Conservation (phyloP, 2,888 invertebrate genomes). For the Cloeon dipterum region DNA sequence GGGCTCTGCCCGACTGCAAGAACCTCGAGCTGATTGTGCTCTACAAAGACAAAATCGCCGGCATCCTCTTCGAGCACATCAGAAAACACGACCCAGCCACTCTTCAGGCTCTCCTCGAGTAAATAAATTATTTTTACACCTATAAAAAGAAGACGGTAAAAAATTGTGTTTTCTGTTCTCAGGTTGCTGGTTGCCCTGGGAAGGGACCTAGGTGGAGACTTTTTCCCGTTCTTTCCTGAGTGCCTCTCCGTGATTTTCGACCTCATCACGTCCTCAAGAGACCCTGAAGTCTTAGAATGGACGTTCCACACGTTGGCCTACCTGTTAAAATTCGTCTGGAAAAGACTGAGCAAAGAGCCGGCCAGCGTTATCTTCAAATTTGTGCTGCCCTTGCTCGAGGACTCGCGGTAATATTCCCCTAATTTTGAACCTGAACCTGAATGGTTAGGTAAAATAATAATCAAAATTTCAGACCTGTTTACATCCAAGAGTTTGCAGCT, state of each 20-base stretch:
- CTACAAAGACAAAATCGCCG: conserved; percentile 50
- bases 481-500: conserved; percentile 81
- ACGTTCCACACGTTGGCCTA: conserved; percentile 68
- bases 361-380: conserved; percentile 16
- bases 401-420: conserved; percentile 23
- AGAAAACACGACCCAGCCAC: conserved; percentile 44
- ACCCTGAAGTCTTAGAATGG: conserved; percentile 55
- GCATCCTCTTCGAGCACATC: conserved; percentile 47
- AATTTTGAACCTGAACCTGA: neutral
- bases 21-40: conserved; percentile 42
- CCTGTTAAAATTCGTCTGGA: conserved; percentile 73
- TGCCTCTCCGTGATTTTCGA: conserved; percentile 50
- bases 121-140: conserved; percentile 20
- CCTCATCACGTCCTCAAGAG: conserved; percentile 29
- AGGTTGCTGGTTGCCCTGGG: conserved; percentile 67
- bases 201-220: conserved; percentile 70
- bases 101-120: conserved; percentile 67
- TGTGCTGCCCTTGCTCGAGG: conserved; percentile 52
- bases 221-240: conserved; percentile 60
- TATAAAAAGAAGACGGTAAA: neutral
- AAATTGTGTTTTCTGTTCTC: conserved; percentile 16
- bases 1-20: conserved; percentile 15
- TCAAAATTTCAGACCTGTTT: conserved; percentile 34
- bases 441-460: no score
- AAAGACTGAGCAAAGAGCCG: conserved; percentile 14